A percentile compares a stretch with the other conserved stretches of the same genome.
Evolutionary conservation across 2,113 vertebrate species (phyloP).

Genomic region (Atrichornis clamosus): DNA sequence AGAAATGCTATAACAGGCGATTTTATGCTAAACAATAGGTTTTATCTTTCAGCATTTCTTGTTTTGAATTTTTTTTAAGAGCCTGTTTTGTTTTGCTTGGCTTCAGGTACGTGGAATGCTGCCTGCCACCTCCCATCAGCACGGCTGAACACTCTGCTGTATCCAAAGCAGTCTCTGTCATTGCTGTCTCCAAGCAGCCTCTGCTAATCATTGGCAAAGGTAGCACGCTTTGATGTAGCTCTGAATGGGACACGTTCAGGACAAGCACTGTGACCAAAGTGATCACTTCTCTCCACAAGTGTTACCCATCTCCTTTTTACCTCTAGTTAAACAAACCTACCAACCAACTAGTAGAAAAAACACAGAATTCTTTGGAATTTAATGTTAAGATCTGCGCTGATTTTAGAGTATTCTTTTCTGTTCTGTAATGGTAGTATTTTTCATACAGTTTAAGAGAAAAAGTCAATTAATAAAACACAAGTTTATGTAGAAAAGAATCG

Average conservation of each 20-base stretch:
- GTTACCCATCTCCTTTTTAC: not conserved
- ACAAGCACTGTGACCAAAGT: not conserved
- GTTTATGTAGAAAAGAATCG: not conserved
- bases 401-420: not conserved
- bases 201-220: constrained; percentile 94
- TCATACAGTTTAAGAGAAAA: not conserved
- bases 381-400: not conserved
- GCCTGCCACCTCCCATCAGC: constrained; percentile 81
- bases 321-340: not conserved
- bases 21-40: not conserved
- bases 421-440: not conserved
- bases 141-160: constrained; percentile 75
- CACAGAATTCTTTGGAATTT: not conserved
- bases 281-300: not conserved
- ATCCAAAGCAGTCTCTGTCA: constrained; percentile 65
- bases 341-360: not conserved
- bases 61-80: not conserved
- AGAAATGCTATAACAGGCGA: not conserved
- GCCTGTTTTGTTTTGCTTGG: not conserved
- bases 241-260: not conserved
- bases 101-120: constrained; percentile 80
- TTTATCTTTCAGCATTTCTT: not conserved
- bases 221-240: constrained; percentile 32
- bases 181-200: constrained; percentile 82
- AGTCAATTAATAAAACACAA: not conserved